A percentile compares a stretch with the other conserved stretches of the same genome.
These are phyloP conservation scores for Cladopsammia gracilis DNA, from an alignment of 64 coral and sea anemone species.

Conservation along the genomic window DNA sequence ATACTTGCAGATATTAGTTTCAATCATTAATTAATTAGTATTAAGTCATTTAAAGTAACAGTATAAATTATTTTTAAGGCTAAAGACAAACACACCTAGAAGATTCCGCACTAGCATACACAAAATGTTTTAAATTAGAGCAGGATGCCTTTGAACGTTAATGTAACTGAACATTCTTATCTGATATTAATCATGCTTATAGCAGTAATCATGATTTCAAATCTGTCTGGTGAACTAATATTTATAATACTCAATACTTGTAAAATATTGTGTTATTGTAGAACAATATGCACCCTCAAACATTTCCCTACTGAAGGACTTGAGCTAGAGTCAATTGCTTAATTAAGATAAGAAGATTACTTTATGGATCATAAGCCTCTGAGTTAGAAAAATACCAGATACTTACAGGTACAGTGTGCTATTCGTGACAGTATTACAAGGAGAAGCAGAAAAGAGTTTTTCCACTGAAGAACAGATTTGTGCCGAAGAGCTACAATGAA, in stretches of 20 bases:
- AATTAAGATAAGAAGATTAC: background rate
- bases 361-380: background rate
- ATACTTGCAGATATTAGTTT: background rate
- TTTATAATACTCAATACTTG: no score
- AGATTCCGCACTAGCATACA: no score
- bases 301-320: no score
- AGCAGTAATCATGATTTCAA: no score
- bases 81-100: background rate
- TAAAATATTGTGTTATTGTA: no score
- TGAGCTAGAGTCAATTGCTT: background rate
- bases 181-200: no score
- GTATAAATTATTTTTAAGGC: background rate
- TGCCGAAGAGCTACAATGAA: background rate
- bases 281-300: no score
- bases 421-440: background rate
- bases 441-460: background rate
- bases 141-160: no score
- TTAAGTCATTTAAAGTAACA: background rate
- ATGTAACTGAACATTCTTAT: no score
- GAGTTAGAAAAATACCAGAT: background rate
- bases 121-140: no score
- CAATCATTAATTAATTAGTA: no score
- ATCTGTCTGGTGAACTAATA: no score
- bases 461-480: background rate
- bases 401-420: background rate